Percentiles rank a stretch among this genome's conserved stretches.
Evolutionary conservation across 2,797 vertebrate genomes (phyloP).

Genomic region (Gobionotothen gibberifrons): DNA sequence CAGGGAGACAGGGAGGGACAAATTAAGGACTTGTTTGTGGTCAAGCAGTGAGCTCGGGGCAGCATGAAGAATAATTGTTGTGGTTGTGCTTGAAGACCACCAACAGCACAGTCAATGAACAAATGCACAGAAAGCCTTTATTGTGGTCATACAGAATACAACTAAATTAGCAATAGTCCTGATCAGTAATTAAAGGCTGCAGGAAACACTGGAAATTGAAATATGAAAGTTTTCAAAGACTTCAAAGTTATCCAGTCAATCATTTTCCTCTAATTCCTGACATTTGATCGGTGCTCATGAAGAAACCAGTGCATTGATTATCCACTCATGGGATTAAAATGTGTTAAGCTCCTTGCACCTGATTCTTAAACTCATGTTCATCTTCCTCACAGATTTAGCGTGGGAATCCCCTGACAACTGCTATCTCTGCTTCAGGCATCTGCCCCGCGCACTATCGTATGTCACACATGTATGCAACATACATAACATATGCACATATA

Average conservation of each 20-base stretch:
- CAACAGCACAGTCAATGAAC: not conserved
- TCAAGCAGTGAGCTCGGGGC: slow-evolving; percentile 4
- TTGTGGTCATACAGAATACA: too few relatives aligned
- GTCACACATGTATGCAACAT: slow-evolving; percentile 52
- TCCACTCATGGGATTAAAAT: not conserved
- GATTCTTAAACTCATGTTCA: slow-evolving; percentile 16
- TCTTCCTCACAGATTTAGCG: slow-evolving; percentile 35
- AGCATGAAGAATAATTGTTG: slow-evolving; percentile 41
- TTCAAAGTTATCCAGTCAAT: not conserved
- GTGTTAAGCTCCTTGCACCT: slow-evolving; percentile 14
- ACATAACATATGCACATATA: slow-evolving; percentile 50
- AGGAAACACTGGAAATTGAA: too few relatives aligned
- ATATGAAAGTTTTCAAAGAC: too few relatives aligned
- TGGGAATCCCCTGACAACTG: slow-evolving; percentile 69
- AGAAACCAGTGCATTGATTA: slow-evolving; percentile 2
- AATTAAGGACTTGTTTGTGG: slow-evolving; percentile 35
- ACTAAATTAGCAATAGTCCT: too few relatives aligned
- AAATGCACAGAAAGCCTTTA: too few relatives aligned
- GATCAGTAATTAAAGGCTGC: too few relatives aligned
- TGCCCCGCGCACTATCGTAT: slow-evolving; percentile 56
- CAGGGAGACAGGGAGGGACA: slow-evolving; percentile 23
- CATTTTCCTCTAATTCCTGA: slow-evolving; percentile 4
- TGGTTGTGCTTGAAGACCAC: slow-evolving; percentile 20
- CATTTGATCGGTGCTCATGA: not conserved
- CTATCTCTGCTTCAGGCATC: slow-evolving; percentile 56